These are phyloP conservation scores for Aporophyla nigra DNA, from an alignment of 2,888 invertebrate species.

Conservation along the genomic window DNA sequence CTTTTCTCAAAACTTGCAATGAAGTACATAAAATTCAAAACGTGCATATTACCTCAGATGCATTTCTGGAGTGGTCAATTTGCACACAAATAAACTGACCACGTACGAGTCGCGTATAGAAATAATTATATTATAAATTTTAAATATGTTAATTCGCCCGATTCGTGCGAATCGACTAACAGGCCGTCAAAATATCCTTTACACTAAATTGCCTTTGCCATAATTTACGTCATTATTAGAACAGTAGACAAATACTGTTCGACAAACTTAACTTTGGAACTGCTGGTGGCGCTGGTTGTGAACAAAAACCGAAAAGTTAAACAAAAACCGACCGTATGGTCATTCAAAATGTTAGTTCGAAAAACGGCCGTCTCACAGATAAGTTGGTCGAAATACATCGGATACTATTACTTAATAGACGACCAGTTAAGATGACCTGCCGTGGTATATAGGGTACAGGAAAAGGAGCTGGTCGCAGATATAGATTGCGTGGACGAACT, in stretches of 20 bases:
- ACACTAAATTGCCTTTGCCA: background rate
- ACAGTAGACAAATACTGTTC: constrained; percentile 13
- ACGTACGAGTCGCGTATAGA: no score
- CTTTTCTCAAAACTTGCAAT: no score
- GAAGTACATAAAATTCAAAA: no score
- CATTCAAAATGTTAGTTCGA: constrained; percentile 20
- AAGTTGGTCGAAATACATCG: constrained; percentile 42
- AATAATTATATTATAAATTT: no score
- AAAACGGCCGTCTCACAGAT: background rate
- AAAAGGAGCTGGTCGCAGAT: constrained; percentile 44
- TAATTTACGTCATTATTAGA: constrained; percentile 26
- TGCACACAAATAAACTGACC: no score
- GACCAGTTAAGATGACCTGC: constrained; percentile 56
- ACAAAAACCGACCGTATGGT: constrained; percentile 10
- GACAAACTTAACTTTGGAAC: background rate
- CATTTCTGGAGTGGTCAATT: no score
- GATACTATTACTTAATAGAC: constrained; percentile 30
- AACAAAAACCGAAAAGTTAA: constrained; percentile 7
- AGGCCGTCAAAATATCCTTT: no score
- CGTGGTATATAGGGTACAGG: constrained; percentile 38
- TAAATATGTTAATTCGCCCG: no score
- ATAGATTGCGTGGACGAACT: constrained; percentile 47
- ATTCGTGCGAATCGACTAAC: no score
- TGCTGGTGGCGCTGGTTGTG: constrained; percentile 3
- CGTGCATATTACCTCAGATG: no score